A percentile compares a stretch with the other conserved stretches of the same genome.
phyloP scores from a whole-genome alignment of 1,140 invertebrate species.

The Bombus fervidus region DNA sequence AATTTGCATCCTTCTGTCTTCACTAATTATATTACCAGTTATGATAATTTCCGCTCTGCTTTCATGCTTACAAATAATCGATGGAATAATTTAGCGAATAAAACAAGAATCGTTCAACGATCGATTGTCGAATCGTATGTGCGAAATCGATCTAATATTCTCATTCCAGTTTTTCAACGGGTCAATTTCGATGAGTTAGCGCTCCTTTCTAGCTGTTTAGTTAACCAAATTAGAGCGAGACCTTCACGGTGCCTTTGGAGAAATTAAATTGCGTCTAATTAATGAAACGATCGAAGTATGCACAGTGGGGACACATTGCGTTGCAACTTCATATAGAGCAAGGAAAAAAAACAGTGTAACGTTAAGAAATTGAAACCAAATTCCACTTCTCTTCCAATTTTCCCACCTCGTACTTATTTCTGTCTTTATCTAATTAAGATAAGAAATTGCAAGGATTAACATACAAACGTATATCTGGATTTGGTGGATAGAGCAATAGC shows the following conservation, averaged over 20 bases:
- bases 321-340: background rate
- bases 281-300: background rate
- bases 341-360: background rate
- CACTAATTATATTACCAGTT: too few relatives aligned
- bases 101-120: background rate
- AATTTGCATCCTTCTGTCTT: too few relatives aligned
- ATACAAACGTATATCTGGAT: background rate
- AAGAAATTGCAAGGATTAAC: background rate
- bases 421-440: background rate
- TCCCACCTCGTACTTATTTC: background rate
- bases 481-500: too few relatives aligned
- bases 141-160: background rate
- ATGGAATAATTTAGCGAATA: background rate
- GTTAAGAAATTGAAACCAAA: background rate
- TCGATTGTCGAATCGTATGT: background rate
- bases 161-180: too few relatives aligned
- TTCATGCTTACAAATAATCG: too few relatives aligned
- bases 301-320: too few relatives aligned
- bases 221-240: background rate
- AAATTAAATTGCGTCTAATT: background rate
- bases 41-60: too few relatives aligned
- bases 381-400: background rate
- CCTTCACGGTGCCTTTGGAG: background rate
- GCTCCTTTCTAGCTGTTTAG: background rate
- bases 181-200: too few relatives aligned